Base-by-base conservation (phyloP, 2,113 vertebrate genomes). In the Scatophagus argus region DNA sequence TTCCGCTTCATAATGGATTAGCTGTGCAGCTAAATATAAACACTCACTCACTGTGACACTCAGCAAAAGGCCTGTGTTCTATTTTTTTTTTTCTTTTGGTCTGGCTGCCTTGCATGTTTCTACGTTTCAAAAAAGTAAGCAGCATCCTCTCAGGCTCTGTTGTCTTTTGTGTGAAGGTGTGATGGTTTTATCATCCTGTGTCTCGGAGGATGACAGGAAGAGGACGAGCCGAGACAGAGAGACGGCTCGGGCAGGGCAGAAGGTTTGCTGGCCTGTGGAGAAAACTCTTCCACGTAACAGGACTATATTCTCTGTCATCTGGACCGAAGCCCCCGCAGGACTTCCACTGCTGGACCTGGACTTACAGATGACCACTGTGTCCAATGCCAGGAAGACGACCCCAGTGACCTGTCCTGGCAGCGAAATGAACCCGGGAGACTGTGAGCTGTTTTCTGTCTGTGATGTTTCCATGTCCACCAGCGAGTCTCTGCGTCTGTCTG, bases 1-100 rank as follows among this genome's bases (percentile, higher is more conserved):
- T 91, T 89, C 84, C 27, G 77, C 83, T 86, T 88, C 67, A 70
- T 89, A 80, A 86, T 77, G 82, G 82, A 91, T 91, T 91, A 87
- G 87, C 60, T 47, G 79, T 38, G 6, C 61, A 41, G 69, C 77
- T 89, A 85, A 84, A 89, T 88, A 86, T 85, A 88, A 88, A 83
- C 43, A 27, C 27, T 73, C 51, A 44, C 66, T 85, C 23, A 2
- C 60, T 36, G 38, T 71, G 73, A 76, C 84, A 70, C 52, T 79
- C 55, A 65, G 51, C 14, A 55, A 83, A 74, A 74, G 29, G 25
- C 68, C 47, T 12, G 74, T 77, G 56, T 78, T 66, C 43, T 54
- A 69, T 65, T 73, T 55, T 73, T 65, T 73, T 55, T 41, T 70
- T 32, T 67, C 39, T 46, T 31, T 39, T 27, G 2, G 51, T 39